Evolutionary conservation across 2,113 vertebrate genomes (phyloP).

Genomic region (Tursiops truncatus): DNA sequence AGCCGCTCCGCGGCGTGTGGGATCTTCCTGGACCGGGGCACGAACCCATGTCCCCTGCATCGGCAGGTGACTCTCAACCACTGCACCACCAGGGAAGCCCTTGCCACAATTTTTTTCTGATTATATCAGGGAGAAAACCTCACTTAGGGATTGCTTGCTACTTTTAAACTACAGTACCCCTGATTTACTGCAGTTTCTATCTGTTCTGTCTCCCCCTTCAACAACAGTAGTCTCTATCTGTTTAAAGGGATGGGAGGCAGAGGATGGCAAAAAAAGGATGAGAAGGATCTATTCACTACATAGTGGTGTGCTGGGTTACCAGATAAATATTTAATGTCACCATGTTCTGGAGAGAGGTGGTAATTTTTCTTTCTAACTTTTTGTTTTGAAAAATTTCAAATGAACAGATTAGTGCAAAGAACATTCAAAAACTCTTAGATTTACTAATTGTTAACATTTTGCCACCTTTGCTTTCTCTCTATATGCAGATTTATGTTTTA

Average conservation of each 20-base stretch:
- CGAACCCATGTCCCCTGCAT: too few relatives aligned
- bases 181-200: neutral
- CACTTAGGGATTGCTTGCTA: neutral
- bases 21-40: too few relatives aligned
- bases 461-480: neutral
- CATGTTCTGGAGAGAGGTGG: neutral
- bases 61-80: too few relatives aligned
- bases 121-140: conserved; percentile 22
- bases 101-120: neutral
- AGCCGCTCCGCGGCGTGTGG: too few relatives aligned
- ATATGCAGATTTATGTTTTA: neutral
- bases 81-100: too few relatives aligned
- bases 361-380: conserved; percentile 19
- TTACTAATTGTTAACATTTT: conserved; percentile 33
- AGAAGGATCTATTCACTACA: neutral
- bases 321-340: neutral
- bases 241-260: neutral
- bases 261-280: neutral
- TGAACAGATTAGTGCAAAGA: neutral
- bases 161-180: neutral
- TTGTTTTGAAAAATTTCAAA: conserved; percentile 39
- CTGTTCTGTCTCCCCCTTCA: neutral
- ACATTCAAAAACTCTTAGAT: neutral
- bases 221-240: neutral
- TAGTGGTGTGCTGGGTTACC: neutral